phyloP scores from a whole-genome alignment of 2,113 vertebrate species.

The Emydura subglobosa region DNA sequence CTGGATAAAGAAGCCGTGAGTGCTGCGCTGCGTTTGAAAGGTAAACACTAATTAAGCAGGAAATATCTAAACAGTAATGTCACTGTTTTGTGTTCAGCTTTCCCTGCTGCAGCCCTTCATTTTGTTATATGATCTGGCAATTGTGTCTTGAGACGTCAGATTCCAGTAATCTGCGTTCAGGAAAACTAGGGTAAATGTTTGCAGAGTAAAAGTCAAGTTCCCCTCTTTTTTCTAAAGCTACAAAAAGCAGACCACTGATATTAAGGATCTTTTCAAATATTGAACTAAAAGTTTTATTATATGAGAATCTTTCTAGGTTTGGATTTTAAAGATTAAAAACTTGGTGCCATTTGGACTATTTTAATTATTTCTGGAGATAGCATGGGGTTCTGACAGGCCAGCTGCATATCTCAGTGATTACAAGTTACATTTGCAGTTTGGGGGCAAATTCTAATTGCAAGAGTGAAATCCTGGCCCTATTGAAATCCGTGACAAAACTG shows the following conservation, averaged over 20 bases:
- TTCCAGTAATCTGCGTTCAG: slow-evolving; percentile 30
- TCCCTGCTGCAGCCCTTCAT: slow-evolving; percentile 39
- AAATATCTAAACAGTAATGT: slow-evolving; percentile 50
- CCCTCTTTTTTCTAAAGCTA: slow-evolving; percentile 40
- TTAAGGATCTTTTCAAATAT: not conserved
- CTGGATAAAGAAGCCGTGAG: slow-evolving; percentile 59
- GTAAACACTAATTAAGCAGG: slow-evolving; percentile 77
- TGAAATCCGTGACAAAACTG: not conserved
- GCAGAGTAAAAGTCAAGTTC: not conserved
- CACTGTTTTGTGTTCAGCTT: slow-evolving; percentile 33
- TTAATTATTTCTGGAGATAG: not conserved
- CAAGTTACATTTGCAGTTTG: not conserved
- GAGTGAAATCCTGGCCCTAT: not conserved
- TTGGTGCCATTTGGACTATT: not conserved
- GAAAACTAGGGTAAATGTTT: slow-evolving; percentile 35
- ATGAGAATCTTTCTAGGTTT: not conserved
- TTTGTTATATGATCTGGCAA: slow-evolving; percentile 56
- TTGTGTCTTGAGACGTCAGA: slow-evolving; percentile 15
- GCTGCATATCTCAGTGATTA: not conserved
- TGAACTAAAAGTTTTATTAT: not conserved
- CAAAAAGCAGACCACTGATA: not conserved
- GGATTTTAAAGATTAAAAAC: slow-evolving; percentile 8
- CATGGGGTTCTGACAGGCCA: not conserved
- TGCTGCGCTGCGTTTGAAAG: slow-evolving; percentile 71
- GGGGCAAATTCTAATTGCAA: not conserved